These are phyloP conservation scores for Microctenopoma lineatum DNA, from an alignment of 2,797 vertebrate species.

Conservation along the genomic window DNA sequence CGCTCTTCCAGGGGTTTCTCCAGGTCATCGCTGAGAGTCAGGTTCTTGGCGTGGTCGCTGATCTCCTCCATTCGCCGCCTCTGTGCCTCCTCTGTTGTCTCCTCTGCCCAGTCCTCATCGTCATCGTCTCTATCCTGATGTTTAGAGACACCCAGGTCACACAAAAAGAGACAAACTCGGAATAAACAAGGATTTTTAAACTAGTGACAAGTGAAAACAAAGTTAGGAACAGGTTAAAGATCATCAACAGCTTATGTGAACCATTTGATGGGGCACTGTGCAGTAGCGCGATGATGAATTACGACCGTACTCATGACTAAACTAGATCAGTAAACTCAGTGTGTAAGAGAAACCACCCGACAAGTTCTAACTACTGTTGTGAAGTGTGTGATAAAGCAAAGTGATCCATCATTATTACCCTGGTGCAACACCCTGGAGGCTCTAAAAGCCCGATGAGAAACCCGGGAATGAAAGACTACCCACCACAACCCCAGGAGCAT, in stretches of 20 bases:
- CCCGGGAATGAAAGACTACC: constrained; percentile 50
- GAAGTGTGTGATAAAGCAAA: not conserved
- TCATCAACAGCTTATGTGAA: no score
- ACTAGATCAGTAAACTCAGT: not conserved
- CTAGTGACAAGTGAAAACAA: no score
- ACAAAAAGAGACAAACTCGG: not conserved
- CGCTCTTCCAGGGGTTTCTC: constrained; percentile 95
- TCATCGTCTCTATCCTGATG: constrained; percentile 88
- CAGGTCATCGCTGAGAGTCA: constrained; percentile 95
- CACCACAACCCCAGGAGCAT: constrained; percentile 91
- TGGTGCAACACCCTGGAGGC: no score
- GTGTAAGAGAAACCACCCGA: not conserved
- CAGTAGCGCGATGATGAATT: no score
- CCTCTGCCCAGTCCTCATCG: constrained; percentile 98
- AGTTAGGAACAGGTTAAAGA: no score
- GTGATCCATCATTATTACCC: not conserved
- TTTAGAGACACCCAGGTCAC: not conserved
- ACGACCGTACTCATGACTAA: not conserved
- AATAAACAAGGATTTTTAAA: no score
- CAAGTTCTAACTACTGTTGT: no score
- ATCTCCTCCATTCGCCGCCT: constrained; percentile 98
- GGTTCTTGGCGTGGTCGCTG: constrained; percentile 96
- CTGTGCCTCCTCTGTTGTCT: constrained; percentile 97
- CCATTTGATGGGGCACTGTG: no score
- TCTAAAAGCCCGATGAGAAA: not conserved